Conservation (phyloP, 2,797 vertebrate species). For the Toxotes lorentzi region DNA sequence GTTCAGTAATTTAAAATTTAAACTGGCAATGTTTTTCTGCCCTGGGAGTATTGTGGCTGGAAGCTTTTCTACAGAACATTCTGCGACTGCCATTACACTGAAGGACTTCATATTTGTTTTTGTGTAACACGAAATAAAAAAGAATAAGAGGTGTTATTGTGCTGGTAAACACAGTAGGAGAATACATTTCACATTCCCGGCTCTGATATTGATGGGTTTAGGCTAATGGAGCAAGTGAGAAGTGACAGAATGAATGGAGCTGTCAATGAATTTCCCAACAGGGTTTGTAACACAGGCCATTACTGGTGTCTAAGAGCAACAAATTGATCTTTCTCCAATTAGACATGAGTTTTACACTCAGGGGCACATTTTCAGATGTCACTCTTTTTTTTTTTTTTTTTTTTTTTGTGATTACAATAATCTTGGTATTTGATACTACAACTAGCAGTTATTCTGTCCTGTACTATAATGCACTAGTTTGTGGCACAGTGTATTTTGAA, state of each 20-base stretch:
- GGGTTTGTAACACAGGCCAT: constrained; percentile 35
- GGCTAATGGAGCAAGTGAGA: constrained; percentile 23
- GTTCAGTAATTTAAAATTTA: constrained; percentile 9
- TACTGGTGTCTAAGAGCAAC: constrained; percentile 31
- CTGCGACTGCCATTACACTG: no score
- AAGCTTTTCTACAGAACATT: background rate
- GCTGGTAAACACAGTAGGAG: background rate
- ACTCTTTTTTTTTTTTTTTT: constrained; percentile 1
- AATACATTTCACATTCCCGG: background rate
- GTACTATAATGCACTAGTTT: background rate
- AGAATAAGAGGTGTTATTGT: background rate
- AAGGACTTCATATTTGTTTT: background rate
- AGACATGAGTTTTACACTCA: constrained; percentile 17
- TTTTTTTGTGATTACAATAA: background rate
- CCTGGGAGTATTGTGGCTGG: background rate
- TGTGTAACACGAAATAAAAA: background rate
- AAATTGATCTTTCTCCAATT: constrained; percentile 32
- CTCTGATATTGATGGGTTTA: constrained; percentile 24
- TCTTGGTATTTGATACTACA: background rate
- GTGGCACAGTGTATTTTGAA: background rate
- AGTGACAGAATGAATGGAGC: constrained; percentile 39
- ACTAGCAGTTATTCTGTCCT: background rate
- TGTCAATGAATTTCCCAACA: constrained; percentile 25
- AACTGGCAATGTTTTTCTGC: background rate
- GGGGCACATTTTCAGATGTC: constrained; percentile 22